Evolutionary conservation across 2,797 vertebrate genomes (phyloP), one percentile per base, ranked within the genome.

Genomic region (Antennarius maculatus): DNA sequence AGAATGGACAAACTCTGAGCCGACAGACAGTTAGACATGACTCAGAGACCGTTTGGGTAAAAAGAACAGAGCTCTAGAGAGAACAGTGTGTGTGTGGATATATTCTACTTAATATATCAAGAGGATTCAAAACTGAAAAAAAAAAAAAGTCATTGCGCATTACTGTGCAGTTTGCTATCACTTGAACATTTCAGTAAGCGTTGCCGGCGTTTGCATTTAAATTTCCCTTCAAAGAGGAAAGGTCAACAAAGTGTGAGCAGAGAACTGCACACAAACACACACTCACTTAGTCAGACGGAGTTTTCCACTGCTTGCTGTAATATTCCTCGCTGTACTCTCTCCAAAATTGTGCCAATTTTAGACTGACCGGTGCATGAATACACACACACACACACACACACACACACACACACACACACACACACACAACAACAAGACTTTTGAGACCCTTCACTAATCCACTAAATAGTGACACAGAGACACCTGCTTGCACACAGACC

Each of bases 291-390:
- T 48, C 46, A 61, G 71, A 63, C 76, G 86, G 87, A 91, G 74
- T 89, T 92, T 91, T 91, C 91, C 91, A 91, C 82, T 84, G 76
- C 81, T 66, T 58, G 71, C 86, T 84, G 86, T 91, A 91, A 91
- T 86, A 91, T 90, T 90, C 86, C 87, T 84, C 1, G 51, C 80
- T 69, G 79, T 64, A 66, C 61, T 47, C 66, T 43, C 52, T 77
- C 77, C 81, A 86, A 81, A 88, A 77, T 81, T 52, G 18, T 65
- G 61, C 74, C 61, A 69, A 70, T 71, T 84, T 84, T 68, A 79
- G 61, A 39, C 56, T 6, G 29, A 53, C 55, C 37, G 59, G 53
- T 15, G 71, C 66, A 61, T 10, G 82, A 29, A 87, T 51, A 79
- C 46, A 76, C 43, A 81, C 28, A 66, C 49, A 76, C 56, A 84